Evolutionary conservation across 1,140 invertebrate species (phyloP), one percentile per base, ranked within the genome.

Genomic region (Ceratitis capitata): DNA sequence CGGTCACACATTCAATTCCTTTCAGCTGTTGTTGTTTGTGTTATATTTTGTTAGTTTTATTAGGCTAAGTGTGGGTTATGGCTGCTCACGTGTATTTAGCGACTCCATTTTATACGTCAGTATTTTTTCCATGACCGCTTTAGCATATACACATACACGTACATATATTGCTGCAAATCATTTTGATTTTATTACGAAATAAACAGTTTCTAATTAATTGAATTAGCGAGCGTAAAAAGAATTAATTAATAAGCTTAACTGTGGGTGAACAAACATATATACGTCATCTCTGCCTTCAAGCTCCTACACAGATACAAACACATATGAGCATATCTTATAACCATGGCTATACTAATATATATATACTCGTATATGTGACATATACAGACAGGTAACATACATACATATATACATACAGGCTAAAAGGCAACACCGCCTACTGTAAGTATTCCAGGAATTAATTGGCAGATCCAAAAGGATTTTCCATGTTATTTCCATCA

Each of bases 151-250:
- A 51, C 51, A 23, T 5, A 56, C 51, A 61, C 7, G 4, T 23
- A 61, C 58, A 32, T 12, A 61, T 26, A 16, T 69, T 6, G 14
- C 29, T 69, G 61, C 61, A 69, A 39, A 69, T 69, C 61, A 35
- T 69, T 82, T 45, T 19, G 42, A 45, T 82, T 82, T 82, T 82
- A 82, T 82, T 82, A 16, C 29, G 74, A 49, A 47, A 47, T 82
- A 82, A 82, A 82, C 74, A 82, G 47, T 82, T 82, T 82, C 74
- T 82, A 82, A 82, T 82, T 82, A 82, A 82, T 82, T 82, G 74
- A 82, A 82, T 82, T 82, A 82, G 42, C 26, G 47, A 82, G 74
- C 74, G 74, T 82, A 32, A 82, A 49, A 23, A 51, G 26, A 82
- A 82, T 82, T 49, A 82, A 51, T 82, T 82, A 69, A 39, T 32